A percentile compares a stretch with the other conserved stretches of the same genome.
These are phyloP conservation scores for Diplazon laetatorius DNA, from an alignment of 2,888 invertebrate genomes.

Conservation along the genomic window DNA sequence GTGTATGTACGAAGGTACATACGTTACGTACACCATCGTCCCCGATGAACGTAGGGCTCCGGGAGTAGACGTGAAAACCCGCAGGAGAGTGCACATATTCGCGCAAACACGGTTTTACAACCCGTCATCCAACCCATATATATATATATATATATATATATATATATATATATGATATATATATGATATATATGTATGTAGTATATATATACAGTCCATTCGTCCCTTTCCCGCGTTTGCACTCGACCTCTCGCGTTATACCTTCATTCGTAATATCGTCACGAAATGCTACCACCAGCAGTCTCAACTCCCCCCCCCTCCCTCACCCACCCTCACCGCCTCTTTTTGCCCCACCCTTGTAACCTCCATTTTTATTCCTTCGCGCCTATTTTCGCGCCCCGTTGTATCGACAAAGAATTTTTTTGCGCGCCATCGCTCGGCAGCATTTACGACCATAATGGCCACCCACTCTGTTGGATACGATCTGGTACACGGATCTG, in stretches of 20 bases:
- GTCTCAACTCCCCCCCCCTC: not conserved
- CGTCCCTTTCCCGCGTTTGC: slow-evolving; percentile 36
- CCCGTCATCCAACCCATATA: slow-evolving; percentile 49
- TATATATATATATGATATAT: no score
- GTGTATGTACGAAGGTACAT: slow-evolving; percentile 4
- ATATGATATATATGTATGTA: no score
- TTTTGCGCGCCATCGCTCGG: not conserved
- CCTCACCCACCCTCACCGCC: not conserved
- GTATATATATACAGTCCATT: slow-evolving; percentile 27
- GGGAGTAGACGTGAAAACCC: slow-evolving; percentile 53
- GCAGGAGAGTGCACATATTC: slow-evolving; percentile 43
- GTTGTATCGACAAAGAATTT: slow-evolving; percentile 24
- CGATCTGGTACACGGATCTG: not conserved
- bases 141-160: no score
- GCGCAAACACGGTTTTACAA: slow-evolving; percentile 49
- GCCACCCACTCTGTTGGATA: not conserved
- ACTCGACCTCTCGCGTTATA: slow-evolving; percentile 12
- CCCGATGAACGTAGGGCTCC: slow-evolving; percentile 12
- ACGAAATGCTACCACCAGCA: slow-evolving; percentile 15
- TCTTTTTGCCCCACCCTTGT: not conserved
- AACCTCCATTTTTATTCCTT: not conserved
- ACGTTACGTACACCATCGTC: not conserved
- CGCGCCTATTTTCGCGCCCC: slow-evolving; percentile 4
- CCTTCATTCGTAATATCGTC: slow-evolving; percentile 37
- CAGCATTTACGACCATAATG: slow-evolving; percentile 1